These are phyloP conservation scores for Cecropterus lyciades DNA, from an alignment of 1,140 invertebrate species.

Conservation along the genomic window DNA sequence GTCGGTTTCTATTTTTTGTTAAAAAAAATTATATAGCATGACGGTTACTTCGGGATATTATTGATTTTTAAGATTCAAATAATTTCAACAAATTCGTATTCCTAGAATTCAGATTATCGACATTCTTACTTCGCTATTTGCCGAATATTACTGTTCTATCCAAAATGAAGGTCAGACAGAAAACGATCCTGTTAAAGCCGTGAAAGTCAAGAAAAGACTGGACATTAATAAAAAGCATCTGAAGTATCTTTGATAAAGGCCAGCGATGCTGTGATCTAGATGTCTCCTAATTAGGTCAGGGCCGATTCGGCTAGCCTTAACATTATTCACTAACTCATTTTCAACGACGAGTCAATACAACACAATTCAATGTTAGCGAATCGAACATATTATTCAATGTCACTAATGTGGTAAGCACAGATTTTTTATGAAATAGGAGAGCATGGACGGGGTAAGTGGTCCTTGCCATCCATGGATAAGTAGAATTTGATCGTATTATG, in stretches of 20 bases:
- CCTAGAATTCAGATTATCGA: too few relatives aligned
- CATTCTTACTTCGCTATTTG: too few relatives aligned
- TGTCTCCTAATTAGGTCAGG: slow-evolving; percentile 32
- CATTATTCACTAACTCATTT: slow-evolving; percentile 25
- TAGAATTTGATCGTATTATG: too few relatives aligned
- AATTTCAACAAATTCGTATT: too few relatives aligned
- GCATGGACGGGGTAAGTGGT: too few relatives aligned
- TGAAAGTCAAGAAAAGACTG: slow-evolving; percentile 18
- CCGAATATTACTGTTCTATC: too few relatives aligned
- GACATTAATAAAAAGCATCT: slow-evolving; percentile 26
- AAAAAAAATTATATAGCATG: too few relatives aligned
- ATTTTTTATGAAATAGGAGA: too few relatives aligned
- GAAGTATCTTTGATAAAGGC: slow-evolving; percentile 33
- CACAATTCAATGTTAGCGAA: slow-evolving; percentile 21
- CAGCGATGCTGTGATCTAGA: slow-evolving; percentile 29
- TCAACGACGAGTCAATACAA: slow-evolving; percentile 10
- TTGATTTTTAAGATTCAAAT: too few relatives aligned
- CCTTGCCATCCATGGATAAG: too few relatives aligned
- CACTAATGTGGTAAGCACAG: not conserved
- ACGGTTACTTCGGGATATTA: too few relatives aligned
- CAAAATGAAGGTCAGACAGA: not conserved
- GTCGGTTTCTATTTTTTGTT: too few relatives aligned
- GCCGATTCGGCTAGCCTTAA: slow-evolving; percentile 31
- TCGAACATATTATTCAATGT: slow-evolving; percentile 7
- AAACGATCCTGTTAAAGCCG: slow-evolving; percentile 16